Evolutionary conservation across 1,140 invertebrate species (phyloP), one percentile per base, ranked within the genome.

Genomic region (Camponotus pennsylvanicus): DNA sequence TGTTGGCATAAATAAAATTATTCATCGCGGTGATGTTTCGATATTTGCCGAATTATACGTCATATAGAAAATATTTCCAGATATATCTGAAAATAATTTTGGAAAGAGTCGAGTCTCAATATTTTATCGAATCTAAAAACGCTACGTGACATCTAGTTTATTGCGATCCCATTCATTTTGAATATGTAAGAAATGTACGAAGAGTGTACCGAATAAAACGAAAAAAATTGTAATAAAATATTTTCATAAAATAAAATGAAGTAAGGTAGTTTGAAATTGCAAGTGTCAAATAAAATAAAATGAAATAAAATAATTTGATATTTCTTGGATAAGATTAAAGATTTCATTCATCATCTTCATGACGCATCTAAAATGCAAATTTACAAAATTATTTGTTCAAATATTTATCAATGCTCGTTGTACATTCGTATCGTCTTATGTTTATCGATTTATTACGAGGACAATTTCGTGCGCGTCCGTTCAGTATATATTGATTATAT

Each of bases 401-500:
- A 6, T 13, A 3, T 71, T 32, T 0, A 15, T 52, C 11, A 27
- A 40, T 5, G 6, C 34, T 15, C 11, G 37, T 40, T 49, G 67
- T 69, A n/a, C 21, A 52, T 37, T 42, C 8, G 6, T 15, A 52
- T 55, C 18, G 18, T 34, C n/a, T 66, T 34, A 40, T 45, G 37
- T n/a, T 73, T 75, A 83, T 83, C 70, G 80, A 87, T 87, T 83
- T 88, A 86, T 86, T 55, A 0, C 13, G 63, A 64, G n/a, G 57
- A 61, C 27, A 67, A 80, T 88, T 77, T 42, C 52, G 34, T 67
- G 66, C 86, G 66, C 34, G 18, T 61, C 73, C 42, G 32, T 84
- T 78, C 61, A 45, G 21, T 76, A 42, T 77, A 86, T 85, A 78
- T 88, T 70, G 69, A 55, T 89, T 70, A 89, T 89, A 73, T 49